Conservation (phyloP, 1,140 invertebrate genomes). For the Drosophila nikananu region DNA sequence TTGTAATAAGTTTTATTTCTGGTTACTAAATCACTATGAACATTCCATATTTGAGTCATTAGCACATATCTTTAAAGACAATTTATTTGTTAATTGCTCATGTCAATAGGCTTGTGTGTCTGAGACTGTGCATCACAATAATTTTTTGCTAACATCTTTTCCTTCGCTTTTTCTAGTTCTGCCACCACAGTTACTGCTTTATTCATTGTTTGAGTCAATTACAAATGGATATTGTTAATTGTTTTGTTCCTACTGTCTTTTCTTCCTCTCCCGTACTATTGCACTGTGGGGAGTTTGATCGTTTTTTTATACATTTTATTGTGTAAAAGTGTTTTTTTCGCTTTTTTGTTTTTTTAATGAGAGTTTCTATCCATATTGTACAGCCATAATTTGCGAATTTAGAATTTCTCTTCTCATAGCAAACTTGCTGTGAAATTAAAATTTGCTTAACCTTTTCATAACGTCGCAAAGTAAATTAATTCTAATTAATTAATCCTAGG, state of each 20-base stretch:
- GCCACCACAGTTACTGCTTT: constrained; percentile 68
- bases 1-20: no score
- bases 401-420: no score
- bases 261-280: constrained; percentile 7
- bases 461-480: no score
- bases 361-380: no score
- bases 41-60: background rate
- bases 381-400: no score
- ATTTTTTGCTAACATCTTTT: constrained; percentile 44
- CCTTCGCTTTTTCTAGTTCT: constrained; percentile 10
- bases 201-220: constrained; percentile 83
- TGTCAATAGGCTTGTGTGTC: background rate
- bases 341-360: no score
- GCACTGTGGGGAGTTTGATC: background rate
- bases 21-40: background rate
- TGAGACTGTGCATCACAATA: background rate
- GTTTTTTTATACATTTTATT: background rate
- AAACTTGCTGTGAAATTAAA: no score
- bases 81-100: background rate
- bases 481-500: no score
- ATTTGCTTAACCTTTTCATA: no score
- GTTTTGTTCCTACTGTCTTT: constrained; percentile 57
- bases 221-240: constrained; percentile 81
- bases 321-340: background rate
- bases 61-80: background rate